Base-by-base conservation (phyloP, 2,113 vertebrate genomes). In the Perccottus glenii region DNA sequence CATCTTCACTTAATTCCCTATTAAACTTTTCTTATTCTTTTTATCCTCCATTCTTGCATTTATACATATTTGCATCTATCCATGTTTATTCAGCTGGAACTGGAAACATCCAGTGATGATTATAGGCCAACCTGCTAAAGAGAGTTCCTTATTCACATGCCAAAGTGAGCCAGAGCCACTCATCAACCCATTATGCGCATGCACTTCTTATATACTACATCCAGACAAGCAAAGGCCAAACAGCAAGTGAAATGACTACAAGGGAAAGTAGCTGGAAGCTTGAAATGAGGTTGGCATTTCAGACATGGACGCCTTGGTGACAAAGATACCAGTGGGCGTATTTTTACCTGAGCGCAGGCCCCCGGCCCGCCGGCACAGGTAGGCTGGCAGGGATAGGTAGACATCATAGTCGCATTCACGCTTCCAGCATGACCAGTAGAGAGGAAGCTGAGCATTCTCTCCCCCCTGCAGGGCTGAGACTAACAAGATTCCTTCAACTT, bases 401-500 rank as follows among this genome's bases (percentile, higher is more conserved):
- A 93, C 93, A 67, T 94, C 93, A 84, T 92, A 93, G 86, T 94
- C 92, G 70, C 92, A 92, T 73, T 94, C 92, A 58, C 92, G 90
- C 89, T 93, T 94, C 93, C 93, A 94, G 86, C 92, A 93, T 88
- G 93, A 93, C 92, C 92, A 94, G 92, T 94, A 92, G 88, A 94
- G 91, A 0, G 93, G 93, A 78, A 92, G 91, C 77, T 91, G 89
- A 70, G 87, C 81, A 27, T 91, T 91, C 71, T 92, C 91, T 65
- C 90, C 92, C 84, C 91, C 88, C 77, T 92, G 91, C 73, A 94
- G 85, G 86, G 91, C 83, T 80, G 93, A 91, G 85, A 93, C 92
- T 91, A 87, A 88, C 80, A 82, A 80, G 70, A 80, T 80, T 89
- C 85, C 88, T 90, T 90, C 78, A 86, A 77, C 81, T 63, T 62